These are phyloP conservation scores for Centropus unirufus DNA, from an alignment of 2,113 vertebrate genomes.

Conservation along the genomic window DNA sequence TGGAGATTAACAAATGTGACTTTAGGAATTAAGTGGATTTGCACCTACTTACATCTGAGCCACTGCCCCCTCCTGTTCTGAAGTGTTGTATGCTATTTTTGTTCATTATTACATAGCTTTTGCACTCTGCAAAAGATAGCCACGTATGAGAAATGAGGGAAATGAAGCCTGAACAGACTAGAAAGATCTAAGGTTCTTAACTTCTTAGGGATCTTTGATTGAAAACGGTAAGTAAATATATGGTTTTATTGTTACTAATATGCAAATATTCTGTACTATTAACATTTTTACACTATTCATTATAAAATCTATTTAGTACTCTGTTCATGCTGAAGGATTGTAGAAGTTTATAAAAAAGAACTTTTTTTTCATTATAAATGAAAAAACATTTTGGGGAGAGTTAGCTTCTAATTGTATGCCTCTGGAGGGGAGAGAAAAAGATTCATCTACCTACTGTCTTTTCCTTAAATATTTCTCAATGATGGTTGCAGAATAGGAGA, in stretches of 20 bases:
- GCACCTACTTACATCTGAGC: not conserved
- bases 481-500: not conserved
- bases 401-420: not conserved
- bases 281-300: not conserved
- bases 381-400: not conserved
- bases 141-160: not conserved
- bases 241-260: not conserved
- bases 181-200: not conserved
- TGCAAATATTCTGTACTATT: not conserved
- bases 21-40: slow-evolving; percentile 12
- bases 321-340: not conserved
- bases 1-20: not conserved
- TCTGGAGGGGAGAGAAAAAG: not conserved
- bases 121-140: not conserved
- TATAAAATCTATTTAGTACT: not conserved
- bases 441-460: not conserved
- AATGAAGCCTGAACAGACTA: not conserved
- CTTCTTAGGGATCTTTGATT: not conserved
- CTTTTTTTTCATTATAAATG: not conserved
- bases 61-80: not conserved
- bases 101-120: not conserved
- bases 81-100: not conserved
- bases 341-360: not conserved
- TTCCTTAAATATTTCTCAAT: not conserved
- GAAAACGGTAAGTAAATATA: not conserved